Conservation (phyloP, 2,797 vertebrate genomes). For the Stomatorhinus walkeri region DNA sequence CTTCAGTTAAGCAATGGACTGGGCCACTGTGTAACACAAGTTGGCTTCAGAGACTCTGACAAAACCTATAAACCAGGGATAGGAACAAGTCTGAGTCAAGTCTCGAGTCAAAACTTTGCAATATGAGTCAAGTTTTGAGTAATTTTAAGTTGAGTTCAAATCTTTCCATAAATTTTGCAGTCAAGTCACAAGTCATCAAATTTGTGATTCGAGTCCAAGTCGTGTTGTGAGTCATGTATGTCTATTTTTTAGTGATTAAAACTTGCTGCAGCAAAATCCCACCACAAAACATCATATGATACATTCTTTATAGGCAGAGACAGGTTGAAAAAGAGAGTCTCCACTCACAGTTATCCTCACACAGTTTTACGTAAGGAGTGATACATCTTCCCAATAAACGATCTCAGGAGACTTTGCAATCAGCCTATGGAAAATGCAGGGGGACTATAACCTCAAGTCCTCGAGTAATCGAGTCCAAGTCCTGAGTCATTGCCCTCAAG, state of each 20-base stretch:
- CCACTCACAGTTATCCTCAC: neutral
- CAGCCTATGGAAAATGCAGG: neutral
- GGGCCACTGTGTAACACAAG: neutral
- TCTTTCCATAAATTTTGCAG: neutral
- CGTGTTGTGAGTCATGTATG: neutral
- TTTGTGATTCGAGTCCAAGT: neutral
- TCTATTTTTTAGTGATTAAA: neutral
- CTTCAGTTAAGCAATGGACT: neutral
- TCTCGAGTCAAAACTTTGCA: neutral
- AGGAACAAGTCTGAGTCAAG: neutral
- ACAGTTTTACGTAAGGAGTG: neutral
- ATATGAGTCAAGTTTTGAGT: neutral
- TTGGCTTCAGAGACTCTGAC: neutral
- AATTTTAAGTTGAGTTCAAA: neutral
- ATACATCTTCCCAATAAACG: neutral
- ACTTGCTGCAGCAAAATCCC: neutral
- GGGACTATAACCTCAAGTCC: neutral
- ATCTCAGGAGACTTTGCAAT: neutral
- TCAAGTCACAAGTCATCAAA: neutral
- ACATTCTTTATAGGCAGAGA: neutral
- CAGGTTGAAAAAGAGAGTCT: neutral
- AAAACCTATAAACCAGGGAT: neutral
- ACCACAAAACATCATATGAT: neutral
- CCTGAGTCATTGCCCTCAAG: neutral
- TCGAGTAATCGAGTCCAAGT: neutral